phyloP scores from a whole-genome alignment of 2,888 invertebrate genomes.

The Conus canariensis region DNA sequence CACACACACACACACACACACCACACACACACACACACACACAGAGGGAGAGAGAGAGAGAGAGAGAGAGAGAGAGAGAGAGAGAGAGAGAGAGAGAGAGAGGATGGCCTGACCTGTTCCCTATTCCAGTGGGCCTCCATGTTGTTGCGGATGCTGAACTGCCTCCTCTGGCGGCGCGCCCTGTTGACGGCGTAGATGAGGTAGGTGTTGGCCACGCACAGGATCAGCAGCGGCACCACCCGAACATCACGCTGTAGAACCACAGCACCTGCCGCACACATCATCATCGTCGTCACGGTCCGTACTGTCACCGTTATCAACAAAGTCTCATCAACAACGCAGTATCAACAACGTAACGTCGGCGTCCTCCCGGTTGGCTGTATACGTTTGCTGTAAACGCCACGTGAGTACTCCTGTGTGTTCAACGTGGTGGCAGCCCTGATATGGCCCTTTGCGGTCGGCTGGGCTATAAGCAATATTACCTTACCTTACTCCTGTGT shows the following conservation, averaged over 20 bases:
- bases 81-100: not conserved
- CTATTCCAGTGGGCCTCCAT: conserved; percentile 65
- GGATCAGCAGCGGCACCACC: conserved; percentile 65
- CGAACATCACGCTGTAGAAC: conserved; percentile 66
- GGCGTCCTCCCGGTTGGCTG: too few relatives aligned
- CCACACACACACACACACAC: too few relatives aligned
- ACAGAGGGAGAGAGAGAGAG: not conserved
- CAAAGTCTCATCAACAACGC: conserved; percentile 30
- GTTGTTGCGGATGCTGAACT: conserved; percentile 63
- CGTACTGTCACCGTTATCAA: not conserved
- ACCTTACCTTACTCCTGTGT: too few relatives aligned
- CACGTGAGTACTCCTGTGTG: too few relatives aligned
- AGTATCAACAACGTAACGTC: conserved; percentile 67
- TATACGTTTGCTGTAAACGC: too few relatives aligned
- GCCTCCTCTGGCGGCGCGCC: conserved; percentile 59
- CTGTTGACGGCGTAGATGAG: conserved; percentile 66
- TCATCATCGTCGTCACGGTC: not conserved
- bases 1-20: too few relatives aligned
- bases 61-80: not conserved
- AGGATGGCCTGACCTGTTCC: conserved; percentile 59
- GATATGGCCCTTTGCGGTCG: too few relatives aligned
- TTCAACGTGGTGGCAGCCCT: too few relatives aligned
- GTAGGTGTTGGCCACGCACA: conserved; percentile 66
- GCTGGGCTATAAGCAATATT: too few relatives aligned
- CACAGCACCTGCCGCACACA: conserved; percentile 56